Evolutionary conservation across 2,797 vertebrate genomes (phyloP).

Genomic region (Sebastes minor): DNA sequence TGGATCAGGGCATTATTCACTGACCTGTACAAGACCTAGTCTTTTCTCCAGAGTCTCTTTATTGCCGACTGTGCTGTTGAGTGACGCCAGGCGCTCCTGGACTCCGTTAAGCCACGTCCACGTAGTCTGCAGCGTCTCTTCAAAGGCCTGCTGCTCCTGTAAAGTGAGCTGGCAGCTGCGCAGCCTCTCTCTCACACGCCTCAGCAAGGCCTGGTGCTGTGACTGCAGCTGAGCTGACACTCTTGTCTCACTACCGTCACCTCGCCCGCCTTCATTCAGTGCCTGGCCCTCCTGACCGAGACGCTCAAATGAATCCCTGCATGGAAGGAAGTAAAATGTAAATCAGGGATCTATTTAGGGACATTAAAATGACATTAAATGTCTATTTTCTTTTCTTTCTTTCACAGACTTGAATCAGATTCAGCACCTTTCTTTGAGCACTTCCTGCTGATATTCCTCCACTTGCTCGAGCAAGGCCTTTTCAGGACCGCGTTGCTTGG

Average conservation of each 20-base stretch:
- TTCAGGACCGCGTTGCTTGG: conserved; percentile 86
- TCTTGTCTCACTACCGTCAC: conserved; percentile 87
- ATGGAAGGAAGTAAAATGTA: background rate
- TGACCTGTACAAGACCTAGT: conserved; percentile 91
- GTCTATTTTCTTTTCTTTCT: background rate
- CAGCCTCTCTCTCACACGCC: conserved; percentile 86
- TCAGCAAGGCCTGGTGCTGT: conserved; percentile 88
- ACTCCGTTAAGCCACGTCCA: conserved; percentile 90
- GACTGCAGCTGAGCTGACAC: conserved; percentile 89
- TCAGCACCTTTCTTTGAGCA: conserved; percentile 89
- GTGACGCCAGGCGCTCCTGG: conserved; percentile 87
- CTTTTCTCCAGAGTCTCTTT: conserved; percentile 90
- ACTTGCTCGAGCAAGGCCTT: conserved; percentile 90
- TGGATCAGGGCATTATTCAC: background rate
- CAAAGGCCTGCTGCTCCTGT: conserved; percentile 94
- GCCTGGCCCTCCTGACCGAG: conserved; percentile 90
- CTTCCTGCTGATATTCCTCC: conserved; percentile 92
- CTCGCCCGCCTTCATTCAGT: conserved; percentile 88
- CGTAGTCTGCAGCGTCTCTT: conserved; percentile 89
- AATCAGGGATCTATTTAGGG: background rate
- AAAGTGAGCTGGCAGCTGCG: conserved; percentile 88
- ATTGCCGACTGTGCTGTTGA: conserved; percentile 89
- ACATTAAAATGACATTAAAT: background rate
- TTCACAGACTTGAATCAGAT: background rate
- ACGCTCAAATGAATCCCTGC: conserved; percentile 93